Base-by-base conservation (phyloP, 2,797 vertebrate genomes). In the Arctocebus calabarensis region DNA sequence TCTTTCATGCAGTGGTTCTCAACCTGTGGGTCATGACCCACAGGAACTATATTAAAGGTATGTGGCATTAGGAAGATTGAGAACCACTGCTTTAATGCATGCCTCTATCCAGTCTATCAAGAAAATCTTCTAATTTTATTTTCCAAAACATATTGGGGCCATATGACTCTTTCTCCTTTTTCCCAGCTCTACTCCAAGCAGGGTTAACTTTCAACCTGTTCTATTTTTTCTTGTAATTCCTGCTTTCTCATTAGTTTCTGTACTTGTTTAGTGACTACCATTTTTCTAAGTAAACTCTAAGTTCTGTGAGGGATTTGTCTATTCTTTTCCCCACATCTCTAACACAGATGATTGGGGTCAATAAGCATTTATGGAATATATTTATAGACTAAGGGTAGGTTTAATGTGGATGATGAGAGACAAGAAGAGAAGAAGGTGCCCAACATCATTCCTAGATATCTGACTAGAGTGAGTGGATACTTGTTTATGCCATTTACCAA, bases 251-350 rank as follows among this genome's bases (percentile, higher is more conserved):
- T 62, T 40, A 52, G 23, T 73, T 40, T 64, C 23, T 73, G 86
- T 85, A 37, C n/a, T 96, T 93, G 20, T 61, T 70, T 79, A 97
- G 20, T 61, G 25, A 91, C 13, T 78, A 32, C 29, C 25, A 0
- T 75, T 83, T 89, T 90, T 29, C 19, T 81, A 11, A 25, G 3
- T 57, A 86, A 83, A 82, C 55, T 78, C 0, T 52, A 55, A 88
- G 25, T 88, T 88, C 22, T 27, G 23, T 8, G 3, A 93, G 32
- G 16, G 55, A 37, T 92, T 84, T 43, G 37, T 29, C 61, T 83
- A 12, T 74, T 52, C 79, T 81, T n/a, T 3, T 84, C 32, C 7
- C 16, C 2, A 29, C 1, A 34, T n/a, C n/a, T 75, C 11, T 57
- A 29, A 73, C 29, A 68, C 12, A 62, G 32, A 48, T 85, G 10